Conservation (phyloP, 1,140 invertebrate species). For the Drosophila virilis region DNA sequence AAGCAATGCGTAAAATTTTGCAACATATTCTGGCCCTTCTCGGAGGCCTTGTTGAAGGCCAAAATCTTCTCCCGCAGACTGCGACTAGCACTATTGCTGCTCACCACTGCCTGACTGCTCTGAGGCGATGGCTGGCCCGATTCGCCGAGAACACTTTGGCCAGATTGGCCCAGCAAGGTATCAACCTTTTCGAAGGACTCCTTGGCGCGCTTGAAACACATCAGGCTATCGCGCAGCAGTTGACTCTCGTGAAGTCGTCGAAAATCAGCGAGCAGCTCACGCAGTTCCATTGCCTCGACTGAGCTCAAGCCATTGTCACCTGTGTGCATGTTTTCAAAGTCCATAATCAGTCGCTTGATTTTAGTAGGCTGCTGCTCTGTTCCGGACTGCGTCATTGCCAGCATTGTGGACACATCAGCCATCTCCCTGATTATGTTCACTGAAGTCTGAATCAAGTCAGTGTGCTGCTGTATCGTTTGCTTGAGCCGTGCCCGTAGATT, state of each 20-base stretch:
- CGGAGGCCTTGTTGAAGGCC: slow-evolving; percentile 56
- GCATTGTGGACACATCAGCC: slow-evolving; percentile 39
- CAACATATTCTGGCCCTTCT: slow-evolving; percentile 23
- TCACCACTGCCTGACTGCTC: slow-evolving; percentile 1
- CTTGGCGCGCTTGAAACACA: slow-evolving; percentile 57
- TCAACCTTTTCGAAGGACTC: slow-evolving; percentile 61
- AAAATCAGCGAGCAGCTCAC: slow-evolving; percentile 52
- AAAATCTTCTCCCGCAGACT: slow-evolving; percentile 58
- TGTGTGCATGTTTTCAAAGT: slow-evolving; percentile 50
- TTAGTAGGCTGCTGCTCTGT: slow-evolving; percentile 25
- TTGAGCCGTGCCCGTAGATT: slow-evolving; percentile 46
- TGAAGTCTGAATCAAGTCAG: slow-evolving; percentile 44
- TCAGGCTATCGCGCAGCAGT: slow-evolving; percentile 50
- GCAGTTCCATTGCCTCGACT: slow-evolving; percentile 33
- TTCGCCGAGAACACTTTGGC: neutral
- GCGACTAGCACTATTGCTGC: slow-evolving; percentile 19
- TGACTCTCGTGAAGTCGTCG: slow-evolving; percentile 59
- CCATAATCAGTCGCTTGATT: slow-evolving; percentile 62
- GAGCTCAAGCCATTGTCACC: slow-evolving; percentile 10
- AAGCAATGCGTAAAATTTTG: slow-evolving; percentile 57
- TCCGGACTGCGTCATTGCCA: slow-evolving; percentile 8
- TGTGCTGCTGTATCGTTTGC: slow-evolving; percentile 36
- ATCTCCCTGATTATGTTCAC: slow-evolving; percentile 61
- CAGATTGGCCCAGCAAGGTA: slow-evolving; percentile 5
- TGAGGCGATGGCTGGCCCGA: neutral